Base-by-base conservation (phyloP, 2,113 vertebrate species). In the Aptenodytes patagonicus region DNA sequence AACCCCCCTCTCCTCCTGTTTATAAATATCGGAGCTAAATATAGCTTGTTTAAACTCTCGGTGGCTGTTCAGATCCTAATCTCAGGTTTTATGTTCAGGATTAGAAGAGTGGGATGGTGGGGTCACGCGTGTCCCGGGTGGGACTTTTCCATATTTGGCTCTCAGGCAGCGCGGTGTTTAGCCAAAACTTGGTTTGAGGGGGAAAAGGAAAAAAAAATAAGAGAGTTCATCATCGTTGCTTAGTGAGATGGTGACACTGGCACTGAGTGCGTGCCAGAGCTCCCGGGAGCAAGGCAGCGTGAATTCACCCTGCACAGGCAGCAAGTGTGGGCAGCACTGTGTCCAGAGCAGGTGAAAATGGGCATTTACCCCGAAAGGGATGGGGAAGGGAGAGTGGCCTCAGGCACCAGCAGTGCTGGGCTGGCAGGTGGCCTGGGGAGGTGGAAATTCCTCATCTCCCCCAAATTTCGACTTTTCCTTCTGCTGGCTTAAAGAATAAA, bases 31-130 rank as follows among this genome's bases (percentile, higher is more conserved):
- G 1, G 73, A 69, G 93, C 91, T 95, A 95, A 95, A 96, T 94
- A 94, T 95, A 96, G 87, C 77, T 91, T 94, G 95, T 95, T 93
- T 95, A 96, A 96, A 96, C 91, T 95, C 86, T 46, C 36, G 83
- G 93, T 95, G 79, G 83, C 94, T 84, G 85, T 40, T 95, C 89
- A 92, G 96, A 97, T 95, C 89, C 87, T 94, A 95, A 95, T 95
- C 68, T n/a, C 20, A 24, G 80, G 89, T 61, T 96, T 97, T 84
- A 72, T 60, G 80, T 96, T 95, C 84, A 42, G 70, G 89, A 72
- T n/a, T 55, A 93, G 73, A 52, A 17, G 58, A 46, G 91, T 40
- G 60, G 90, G 88, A 85, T 34, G 64, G 69, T 66, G 94, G 91
- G 82, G 62, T 31, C 61, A 75, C 29, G 34, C 76, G 62, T 97